Evolutionary conservation across 2,888 invertebrate species (phyloP).

Genomic region (Drosophila anceps): DNA sequence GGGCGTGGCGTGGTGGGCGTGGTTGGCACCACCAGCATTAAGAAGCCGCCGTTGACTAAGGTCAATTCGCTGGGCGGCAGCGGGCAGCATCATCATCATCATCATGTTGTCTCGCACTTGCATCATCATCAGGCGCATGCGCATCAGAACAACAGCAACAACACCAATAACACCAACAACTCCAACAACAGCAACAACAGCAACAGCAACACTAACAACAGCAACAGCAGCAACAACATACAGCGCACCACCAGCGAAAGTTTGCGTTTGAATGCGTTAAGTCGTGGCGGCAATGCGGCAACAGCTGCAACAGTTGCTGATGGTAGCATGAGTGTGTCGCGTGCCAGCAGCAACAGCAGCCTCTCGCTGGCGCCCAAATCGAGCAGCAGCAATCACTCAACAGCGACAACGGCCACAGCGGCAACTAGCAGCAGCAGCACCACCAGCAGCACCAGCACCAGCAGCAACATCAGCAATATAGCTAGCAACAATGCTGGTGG

Average conservation of each 20-base stretch:
- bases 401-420: conserved; percentile 30
- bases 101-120: conserved; percentile 54
- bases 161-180: conserved; percentile 40
- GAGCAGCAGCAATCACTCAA: conserved; percentile 60
- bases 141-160: conserved; percentile 45
- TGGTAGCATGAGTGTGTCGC: conserved; percentile 40
- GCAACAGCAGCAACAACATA: conserved; percentile 85
- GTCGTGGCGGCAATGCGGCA: conserved; percentile 43
- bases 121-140: conserved; percentile 53
- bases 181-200: conserved; percentile 43
- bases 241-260: conserved; percentile 91
- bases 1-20: conserved; percentile 59
- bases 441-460: conserved; percentile 36
- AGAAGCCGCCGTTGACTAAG: conserved; percentile 78
- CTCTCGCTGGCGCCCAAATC: conserved; percentile 67
- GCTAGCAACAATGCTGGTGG: conserved; percentile 34
- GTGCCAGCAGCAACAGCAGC: conserved; percentile 38
- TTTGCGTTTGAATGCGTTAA: conserved; percentile 86
- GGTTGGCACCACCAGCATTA: conserved; percentile 72
- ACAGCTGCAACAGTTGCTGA: conserved; percentile 25
- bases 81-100: conserved; percentile 66
- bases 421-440: conserved; percentile 50
- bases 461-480: conserved; percentile 36
- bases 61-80: conserved; percentile 74
- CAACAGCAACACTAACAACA: conserved; percentile 68